These are phyloP conservation scores for Dendroctonus ponderosae DNA, from an alignment of 1,140 invertebrate genomes.

Conservation along the genomic window DNA sequence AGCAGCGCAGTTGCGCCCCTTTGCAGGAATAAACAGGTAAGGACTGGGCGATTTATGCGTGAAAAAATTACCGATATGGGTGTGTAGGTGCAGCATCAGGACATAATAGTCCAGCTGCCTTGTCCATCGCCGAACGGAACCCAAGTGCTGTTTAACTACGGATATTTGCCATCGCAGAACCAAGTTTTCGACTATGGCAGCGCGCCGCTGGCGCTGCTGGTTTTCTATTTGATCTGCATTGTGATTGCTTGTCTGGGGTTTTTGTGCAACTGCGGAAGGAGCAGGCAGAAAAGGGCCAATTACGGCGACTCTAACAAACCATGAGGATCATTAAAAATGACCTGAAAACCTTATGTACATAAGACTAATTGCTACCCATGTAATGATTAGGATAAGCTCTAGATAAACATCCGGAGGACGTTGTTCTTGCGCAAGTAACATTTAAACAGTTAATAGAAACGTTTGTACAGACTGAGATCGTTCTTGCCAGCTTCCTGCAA, in stretches of 20 bases:
- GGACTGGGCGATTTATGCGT: too few relatives aligned
- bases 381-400: too few relatives aligned
- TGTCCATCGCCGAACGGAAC: slow-evolving; percentile 76
- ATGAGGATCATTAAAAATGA: background rate
- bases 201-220: slow-evolving; percentile 57
- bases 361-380: too few relatives aligned
- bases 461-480: too few relatives aligned
- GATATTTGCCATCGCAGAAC: slow-evolving; percentile 51
- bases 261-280: slow-evolving; percentile 57
- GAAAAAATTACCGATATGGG: background rate
- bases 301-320: slow-evolving; percentile 5
- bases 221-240: slow-evolving; percentile 61
- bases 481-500: too few relatives aligned
- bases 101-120: slow-evolving; percentile 76
- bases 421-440: too few relatives aligned
- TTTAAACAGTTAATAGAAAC: too few relatives aligned
- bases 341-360: too few relatives aligned
- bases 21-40: slow-evolving; percentile 69
- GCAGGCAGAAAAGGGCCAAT: slow-evolving; percentile 13
- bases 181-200: slow-evolving; percentile 54
- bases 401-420: too few relatives aligned
- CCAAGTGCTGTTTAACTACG: slow-evolving; percentile 64
- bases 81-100: slow-evolving; percentile 69
- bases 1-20: slow-evolving; percentile 56
- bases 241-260: slow-evolving; percentile 59